Evolutionary conservation across 2,113 vertebrate genomes (phyloP).

Genomic region (Leucosticte australis): DNA sequence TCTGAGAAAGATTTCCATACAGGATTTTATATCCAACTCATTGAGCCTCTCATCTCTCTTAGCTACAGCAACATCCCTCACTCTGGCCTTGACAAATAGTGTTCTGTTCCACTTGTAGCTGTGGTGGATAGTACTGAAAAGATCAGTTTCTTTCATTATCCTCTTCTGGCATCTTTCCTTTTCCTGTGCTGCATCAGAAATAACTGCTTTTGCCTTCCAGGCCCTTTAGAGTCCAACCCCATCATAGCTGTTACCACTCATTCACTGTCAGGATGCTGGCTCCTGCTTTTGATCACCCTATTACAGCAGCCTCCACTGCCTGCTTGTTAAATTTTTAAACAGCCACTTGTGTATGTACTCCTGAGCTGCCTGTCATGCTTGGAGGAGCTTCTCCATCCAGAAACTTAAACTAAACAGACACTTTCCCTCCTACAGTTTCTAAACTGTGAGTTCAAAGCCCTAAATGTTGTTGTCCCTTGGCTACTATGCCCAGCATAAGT

Average conservation of each 20-base stretch:
- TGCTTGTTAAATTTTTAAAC: constrained; percentile 60
- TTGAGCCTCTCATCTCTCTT: background rate
- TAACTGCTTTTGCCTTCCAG: constrained; percentile 30
- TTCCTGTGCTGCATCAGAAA: constrained; percentile 26
- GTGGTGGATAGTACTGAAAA: background rate
- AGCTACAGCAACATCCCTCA: background rate
- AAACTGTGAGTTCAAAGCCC: constrained; percentile 7
- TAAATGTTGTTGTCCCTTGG: background rate
- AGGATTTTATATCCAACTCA: background rate
- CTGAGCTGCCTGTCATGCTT: constrained; percentile 42
- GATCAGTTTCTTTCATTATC: constrained; percentile 35
- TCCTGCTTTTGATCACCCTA: constrained; percentile 48
- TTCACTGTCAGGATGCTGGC: constrained; percentile 37
- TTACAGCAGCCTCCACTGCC: constrained; percentile 29
- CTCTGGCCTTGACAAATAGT: background rate
- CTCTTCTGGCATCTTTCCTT: background rate
- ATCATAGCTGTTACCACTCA: constrained; percentile 3
- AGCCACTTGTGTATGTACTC: constrained; percentile 37
- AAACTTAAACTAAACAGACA: constrained; percentile 21
- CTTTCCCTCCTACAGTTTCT: background rate
- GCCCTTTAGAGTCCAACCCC: constrained; percentile 23
- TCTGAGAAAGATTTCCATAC: background rate
- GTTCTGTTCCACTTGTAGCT: background rate
- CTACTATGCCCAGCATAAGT: background rate
- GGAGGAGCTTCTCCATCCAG: background rate